Conservation (phyloP, 1,140 invertebrate species). For the Psilanteris sp. region DNA sequence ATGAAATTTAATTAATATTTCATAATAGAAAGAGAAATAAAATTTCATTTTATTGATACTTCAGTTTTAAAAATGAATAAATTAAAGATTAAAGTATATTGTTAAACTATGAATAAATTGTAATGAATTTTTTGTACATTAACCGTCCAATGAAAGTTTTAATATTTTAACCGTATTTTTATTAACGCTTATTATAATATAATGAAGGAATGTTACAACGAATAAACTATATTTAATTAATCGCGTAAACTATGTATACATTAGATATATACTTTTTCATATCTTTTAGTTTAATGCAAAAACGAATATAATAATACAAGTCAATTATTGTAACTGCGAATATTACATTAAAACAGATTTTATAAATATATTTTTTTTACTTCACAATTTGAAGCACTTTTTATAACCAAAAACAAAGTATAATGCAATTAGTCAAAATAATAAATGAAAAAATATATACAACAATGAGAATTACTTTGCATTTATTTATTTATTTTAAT, state of each 20-base stretch:
- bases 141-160: slow-evolving; percentile 47
- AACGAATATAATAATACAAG: slow-evolving; percentile 46
- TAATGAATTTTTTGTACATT: slow-evolving; percentile 3
- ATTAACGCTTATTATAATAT: too few relatives aligned
- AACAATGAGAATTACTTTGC: slow-evolving; percentile 1
- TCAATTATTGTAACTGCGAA: slow-evolving; percentile 43
- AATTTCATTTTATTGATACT: too few relatives aligned
- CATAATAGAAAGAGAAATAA: too few relatives aligned
- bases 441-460: slow-evolving; percentile 24
- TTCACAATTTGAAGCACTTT: slow-evolving; percentile 34
- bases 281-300: slow-evolving; percentile 34
- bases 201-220: too few relatives aligned
- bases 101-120: too few relatives aligned
- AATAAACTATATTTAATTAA: background rate
- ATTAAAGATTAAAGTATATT: too few relatives aligned
- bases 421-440: slow-evolving; percentile 39
- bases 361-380: slow-evolving; percentile 60
- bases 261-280: slow-evolving; percentile 23
- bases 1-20: too few relatives aligned
- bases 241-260: slow-evolving; percentile 19
- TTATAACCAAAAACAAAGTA: slow-evolving; percentile 53
- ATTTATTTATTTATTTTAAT: background rate
- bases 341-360: slow-evolving; percentile 34
- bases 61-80: too few relatives aligned
- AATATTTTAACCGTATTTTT: too few relatives aligned